Conservation (phyloP, 1,140 invertebrate species). For the Sitophilus oryzae region DNA sequence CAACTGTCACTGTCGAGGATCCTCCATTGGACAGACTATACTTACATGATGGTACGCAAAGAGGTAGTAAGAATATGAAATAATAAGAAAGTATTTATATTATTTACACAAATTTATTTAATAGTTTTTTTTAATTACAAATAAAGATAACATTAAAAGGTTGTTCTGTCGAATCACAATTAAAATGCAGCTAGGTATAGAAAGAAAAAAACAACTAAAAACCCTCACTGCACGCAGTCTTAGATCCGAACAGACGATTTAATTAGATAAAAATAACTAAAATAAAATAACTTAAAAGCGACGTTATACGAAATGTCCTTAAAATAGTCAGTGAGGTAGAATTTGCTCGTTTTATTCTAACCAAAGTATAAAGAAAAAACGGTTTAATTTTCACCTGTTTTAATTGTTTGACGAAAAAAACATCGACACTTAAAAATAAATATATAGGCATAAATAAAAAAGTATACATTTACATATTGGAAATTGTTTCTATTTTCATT, state of each 20-base stretch:
- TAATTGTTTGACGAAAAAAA: constrained; percentile 19
- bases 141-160: constrained; percentile 32
- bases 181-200: constrained; percentile 23
- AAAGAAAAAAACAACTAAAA: constrained; percentile 21
- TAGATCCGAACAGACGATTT: constrained; percentile 32
- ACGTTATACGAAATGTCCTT: constrained; percentile 23
- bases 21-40: no score
- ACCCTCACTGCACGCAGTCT: constrained; percentile 32
- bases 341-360: constrained; percentile 31
- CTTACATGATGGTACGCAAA: no score
- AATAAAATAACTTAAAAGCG: constrained; percentile 22
- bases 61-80: no score
- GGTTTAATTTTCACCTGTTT: constrained; percentile 1
- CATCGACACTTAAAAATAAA: constrained; percentile 23
- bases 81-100: no score
- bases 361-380: constrained; percentile 24
- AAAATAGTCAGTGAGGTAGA: constrained; percentile 33
- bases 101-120: constrained; percentile 36
- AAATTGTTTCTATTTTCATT: constrained; percentile 27
- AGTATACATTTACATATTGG: constrained; percentile 29
- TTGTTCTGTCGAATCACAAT: constrained; percentile 31
- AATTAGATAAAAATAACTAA: constrained; percentile 8
- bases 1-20: no score
- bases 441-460: constrained; percentile 25
- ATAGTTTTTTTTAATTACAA: constrained; percentile 29